Conservation (phyloP, 2,797 vertebrate genomes). For the Tadarida brasiliensis region DNA sequence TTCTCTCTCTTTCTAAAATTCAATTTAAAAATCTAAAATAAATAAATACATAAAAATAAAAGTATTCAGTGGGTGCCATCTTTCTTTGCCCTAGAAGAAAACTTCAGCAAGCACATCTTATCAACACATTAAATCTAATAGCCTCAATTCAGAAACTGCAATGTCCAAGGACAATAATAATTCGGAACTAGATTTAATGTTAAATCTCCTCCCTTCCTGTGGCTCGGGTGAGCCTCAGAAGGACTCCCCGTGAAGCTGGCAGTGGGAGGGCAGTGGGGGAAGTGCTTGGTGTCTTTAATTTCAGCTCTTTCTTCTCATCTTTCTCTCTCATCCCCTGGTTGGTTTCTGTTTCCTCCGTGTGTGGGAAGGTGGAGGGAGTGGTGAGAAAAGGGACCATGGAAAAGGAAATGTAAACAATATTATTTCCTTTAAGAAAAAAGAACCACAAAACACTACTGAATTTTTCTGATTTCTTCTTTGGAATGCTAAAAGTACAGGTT, state of each 20-base stretch:
- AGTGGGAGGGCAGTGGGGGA: too few relatives aligned
- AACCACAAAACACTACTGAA: neutral
- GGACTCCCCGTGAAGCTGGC: neutral
- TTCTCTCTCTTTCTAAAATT: too few relatives aligned
- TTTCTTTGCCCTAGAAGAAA: neutral
- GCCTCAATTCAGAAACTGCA: neutral
- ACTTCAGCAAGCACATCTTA: neutral
- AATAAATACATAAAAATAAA: too few relatives aligned
- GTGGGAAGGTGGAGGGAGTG: neutral
- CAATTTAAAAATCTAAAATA: too few relatives aligned
- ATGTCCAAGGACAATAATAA: neutral
- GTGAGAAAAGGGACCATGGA: neutral
- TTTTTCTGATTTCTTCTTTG: slow-evolving; percentile 26
- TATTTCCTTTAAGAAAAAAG: neutral
- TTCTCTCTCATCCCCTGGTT: neutral
- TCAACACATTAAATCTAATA: neutral
- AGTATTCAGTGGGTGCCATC: neutral
- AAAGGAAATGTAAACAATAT: neutral
- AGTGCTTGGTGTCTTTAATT: neutral
- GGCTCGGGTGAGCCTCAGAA: neutral
- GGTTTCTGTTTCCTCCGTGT: neutral
- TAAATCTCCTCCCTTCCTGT: neutral
- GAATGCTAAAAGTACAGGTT: neutral
- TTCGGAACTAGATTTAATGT: neutral
- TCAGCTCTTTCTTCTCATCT: neutral